Base-by-base conservation (phyloP, 1,140 invertebrate genomes). In the Halesus radiatus region DNA sequence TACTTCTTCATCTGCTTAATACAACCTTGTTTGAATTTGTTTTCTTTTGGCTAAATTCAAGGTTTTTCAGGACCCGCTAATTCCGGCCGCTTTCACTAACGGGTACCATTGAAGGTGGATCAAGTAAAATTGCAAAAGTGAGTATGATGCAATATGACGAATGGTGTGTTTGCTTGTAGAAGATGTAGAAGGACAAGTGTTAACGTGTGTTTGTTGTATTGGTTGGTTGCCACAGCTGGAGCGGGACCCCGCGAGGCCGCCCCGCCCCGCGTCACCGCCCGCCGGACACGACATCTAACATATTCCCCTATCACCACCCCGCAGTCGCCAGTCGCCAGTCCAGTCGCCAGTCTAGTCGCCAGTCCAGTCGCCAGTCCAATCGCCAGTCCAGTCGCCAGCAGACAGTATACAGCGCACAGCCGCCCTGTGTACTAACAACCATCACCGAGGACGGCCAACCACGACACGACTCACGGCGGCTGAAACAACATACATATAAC, bases 21-120 rank as follows among this genome's bases (percentile, higher is more conserved):
- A 72, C 68, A 72, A 72, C 68, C 20, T 53, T 58, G 54, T 58
- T 58, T 56, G 54, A 75, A 75, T 58, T 58, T 72, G n/a, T 75
- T 53, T 73, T 52, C 26, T 74, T 56, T 75, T 75, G 56, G 52
- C 52, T 75, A 75, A 75, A 32, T 75, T 58, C 72, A 75, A 75
- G 72, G 45, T 64, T 78, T 82, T 92, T 91, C 93, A 97, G 95
- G 95, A 95, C 89, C 95, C 95, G 89, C 90, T 97, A 92, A 96
- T 97, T 93, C 95, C 95, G 92, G 95, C 95, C 90, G 95, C 95
- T 91, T 97, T 96, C 91, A 96, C 95, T 92, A 97, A 97, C 92
- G 95, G 95, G 92, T 96, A 96, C 92, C 95, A 96, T 94, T 97
- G 95, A 96, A 92, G 91, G 90, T 92, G 88, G 88, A 87, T 86